These are phyloP conservation scores for Zoroaster sp. DNA, from an alignment of 53 echinoderm and acorn worm genomes.

Conservation along the genomic window DNA sequence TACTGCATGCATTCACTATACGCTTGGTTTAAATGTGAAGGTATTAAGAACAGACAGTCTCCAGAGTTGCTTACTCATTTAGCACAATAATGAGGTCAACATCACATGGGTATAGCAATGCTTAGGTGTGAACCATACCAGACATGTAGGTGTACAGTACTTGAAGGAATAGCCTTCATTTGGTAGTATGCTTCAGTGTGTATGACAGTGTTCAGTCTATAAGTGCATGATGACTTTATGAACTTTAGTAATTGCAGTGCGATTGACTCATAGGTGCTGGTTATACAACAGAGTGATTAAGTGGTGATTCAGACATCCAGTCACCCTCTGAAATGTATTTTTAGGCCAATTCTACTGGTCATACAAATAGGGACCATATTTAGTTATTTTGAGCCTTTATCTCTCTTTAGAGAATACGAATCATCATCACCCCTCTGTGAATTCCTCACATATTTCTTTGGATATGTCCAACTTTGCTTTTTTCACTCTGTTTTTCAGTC, in stretches of 20 bases:
- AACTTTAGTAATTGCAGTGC: background rate
- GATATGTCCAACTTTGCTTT: background rate
- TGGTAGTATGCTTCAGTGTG: background rate
- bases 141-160: background rate
- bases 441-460: background rate
- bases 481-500: too few species aligned
- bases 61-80: background rate
- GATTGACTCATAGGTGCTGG: background rate
- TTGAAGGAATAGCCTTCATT: background rate
- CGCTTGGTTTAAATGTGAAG: background rate
- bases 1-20: background rate
- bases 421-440: background rate
- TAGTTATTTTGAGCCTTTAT: background rate
- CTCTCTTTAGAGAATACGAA: background rate
- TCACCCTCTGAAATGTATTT: constrained; percentile 10
- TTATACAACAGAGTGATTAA: background rate
- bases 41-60: background rate
- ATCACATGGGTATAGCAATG: background rate
- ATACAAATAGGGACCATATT: background rate
- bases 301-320: background rate
- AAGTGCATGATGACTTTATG: background rate
- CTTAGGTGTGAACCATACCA: background rate
- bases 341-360: background rate
- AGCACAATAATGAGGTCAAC: background rate
- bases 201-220: background rate